A percentile compares a stretch with the other conserved stretches of the same genome.
phyloP scores from a whole-genome alignment of 2,113 vertebrate genomes.

The Trogon melanurus region DNA sequence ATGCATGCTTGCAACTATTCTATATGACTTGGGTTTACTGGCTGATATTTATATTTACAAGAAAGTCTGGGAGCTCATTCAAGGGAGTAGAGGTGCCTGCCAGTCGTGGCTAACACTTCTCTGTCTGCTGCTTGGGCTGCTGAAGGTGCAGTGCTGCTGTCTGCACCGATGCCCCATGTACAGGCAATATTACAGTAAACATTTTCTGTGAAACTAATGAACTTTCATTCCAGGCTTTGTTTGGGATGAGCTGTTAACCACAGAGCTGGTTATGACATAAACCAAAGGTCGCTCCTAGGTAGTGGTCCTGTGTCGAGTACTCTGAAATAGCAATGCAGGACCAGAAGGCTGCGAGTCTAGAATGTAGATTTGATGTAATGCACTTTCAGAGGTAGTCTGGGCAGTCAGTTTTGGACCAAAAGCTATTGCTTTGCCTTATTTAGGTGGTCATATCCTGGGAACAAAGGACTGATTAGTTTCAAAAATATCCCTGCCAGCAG shows the following conservation, averaged over 20 bases:
- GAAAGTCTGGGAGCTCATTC: not conserved
- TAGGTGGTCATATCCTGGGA: not conserved
- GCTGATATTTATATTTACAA: not conserved
- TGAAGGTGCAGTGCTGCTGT: not conserved
- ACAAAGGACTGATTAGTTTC: not conserved
- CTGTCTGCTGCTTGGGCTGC: not conserved
- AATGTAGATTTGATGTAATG: not conserved
- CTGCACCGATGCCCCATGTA: fast-evolving
- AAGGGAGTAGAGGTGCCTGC: not conserved
- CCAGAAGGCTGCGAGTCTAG: not conserved
- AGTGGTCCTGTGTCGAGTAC: not conserved
- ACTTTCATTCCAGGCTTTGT: not conserved
- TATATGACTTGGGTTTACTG: not conserved
- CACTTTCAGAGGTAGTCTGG: not conserved
- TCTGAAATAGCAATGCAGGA: not conserved
- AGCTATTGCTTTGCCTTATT: not conserved
- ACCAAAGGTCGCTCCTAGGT: not conserved
- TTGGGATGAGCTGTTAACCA: not conserved
- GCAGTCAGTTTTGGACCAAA: not conserved
- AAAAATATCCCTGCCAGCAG: not conserved
- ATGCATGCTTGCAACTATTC: not conserved
- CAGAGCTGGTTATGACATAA: not conserved
- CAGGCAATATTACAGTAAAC: not conserved
- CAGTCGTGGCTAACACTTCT: fast-evolving
- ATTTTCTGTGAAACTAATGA: not conserved